These are phyloP conservation scores for Echeneis naucrates DNA, from an alignment of 2,797 vertebrate genomes.

Conservation along the genomic window DNA sequence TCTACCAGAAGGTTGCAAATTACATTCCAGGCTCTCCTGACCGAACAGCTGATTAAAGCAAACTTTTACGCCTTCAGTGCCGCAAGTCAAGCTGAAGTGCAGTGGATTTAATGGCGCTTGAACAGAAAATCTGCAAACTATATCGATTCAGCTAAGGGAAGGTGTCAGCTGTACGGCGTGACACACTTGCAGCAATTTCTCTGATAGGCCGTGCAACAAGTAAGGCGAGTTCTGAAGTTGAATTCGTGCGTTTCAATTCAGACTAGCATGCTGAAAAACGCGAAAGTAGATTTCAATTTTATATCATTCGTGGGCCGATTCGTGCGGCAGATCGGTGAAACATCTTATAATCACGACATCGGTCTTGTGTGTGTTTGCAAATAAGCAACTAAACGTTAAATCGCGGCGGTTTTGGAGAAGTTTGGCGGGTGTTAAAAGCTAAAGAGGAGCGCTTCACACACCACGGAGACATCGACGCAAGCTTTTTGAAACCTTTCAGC, in stretches of 20 bases:
- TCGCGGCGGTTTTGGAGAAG: neutral
- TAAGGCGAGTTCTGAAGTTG: neutral
- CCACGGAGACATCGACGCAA: neutral
- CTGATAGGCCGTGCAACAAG: neutral
- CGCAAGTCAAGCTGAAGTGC: neutral
- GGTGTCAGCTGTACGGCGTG: neutral
- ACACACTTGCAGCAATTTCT: neutral
- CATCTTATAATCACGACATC: accelerated
- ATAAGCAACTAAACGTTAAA: neutral
- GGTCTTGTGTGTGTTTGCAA: accelerated
- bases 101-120: neutral
- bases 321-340: neutral
- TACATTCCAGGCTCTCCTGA: conserved; percentile 24
- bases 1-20: conserved; percentile 16
- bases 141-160: neutral
- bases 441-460: neutral
- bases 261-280: neutral
- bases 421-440: neutral
- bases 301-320: conserved; percentile 10
- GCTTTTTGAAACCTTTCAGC: neutral
- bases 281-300: neutral
- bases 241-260: neutral
- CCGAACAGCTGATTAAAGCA: conserved; percentile 68
- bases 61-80: neutral
- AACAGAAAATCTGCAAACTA: neutral